Conservation (phyloP, 2,888 invertebrate species). For the Magallana nippona region DNA sequence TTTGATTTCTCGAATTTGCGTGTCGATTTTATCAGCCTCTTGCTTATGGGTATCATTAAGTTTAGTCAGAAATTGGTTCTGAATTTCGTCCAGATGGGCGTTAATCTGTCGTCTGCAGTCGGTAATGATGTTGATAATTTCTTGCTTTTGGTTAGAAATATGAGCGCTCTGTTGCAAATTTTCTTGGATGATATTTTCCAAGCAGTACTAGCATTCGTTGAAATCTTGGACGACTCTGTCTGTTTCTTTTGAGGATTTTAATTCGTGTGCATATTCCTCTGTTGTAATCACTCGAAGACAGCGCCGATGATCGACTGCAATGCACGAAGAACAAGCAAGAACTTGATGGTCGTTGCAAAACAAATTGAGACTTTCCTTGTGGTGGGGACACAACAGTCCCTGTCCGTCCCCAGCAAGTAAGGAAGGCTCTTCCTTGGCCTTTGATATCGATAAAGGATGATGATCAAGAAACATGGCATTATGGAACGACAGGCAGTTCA, state of each 20-base stretch:
- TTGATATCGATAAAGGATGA: conserved; percentile 31
- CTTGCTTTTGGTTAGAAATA: conserved; percentile 42
- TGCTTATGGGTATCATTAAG: conserved; percentile 38
- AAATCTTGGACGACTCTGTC: conserved; percentile 49
- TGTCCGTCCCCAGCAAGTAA: conserved; percentile 11
- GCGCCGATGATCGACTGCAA: conserved; percentile 56
- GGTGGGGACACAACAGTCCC: conserved; percentile 31
- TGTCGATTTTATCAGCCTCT: conserved; percentile 44
- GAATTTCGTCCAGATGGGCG: conserved; percentile 42
- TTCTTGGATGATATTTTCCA: conserved; percentile 44
- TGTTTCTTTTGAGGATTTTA: conserved; percentile 36
- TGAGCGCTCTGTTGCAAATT: conserved; percentile 40
- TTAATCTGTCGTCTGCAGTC: conserved; percentile 42
- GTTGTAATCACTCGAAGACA: conserved; percentile 54
- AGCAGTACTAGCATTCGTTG: conserved; percentile 40
- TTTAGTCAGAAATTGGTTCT: conserved; percentile 27
- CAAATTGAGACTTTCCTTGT: conserved; percentile 49
- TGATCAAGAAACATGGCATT: conserved; percentile 42
- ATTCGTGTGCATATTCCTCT: conserved; percentile 37
- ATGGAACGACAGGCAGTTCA: conserved; percentile 43
- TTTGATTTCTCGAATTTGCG: conserved; percentile 29
- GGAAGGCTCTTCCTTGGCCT: conserved; percentile 25
- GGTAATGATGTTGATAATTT: conserved; percentile 41
- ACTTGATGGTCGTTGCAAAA: conserved; percentile 57
- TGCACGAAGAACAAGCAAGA: conserved; percentile 58